These are phyloP conservation scores for Octomys mimax DNA, from an alignment of 2,797 vertebrate genomes.

Conservation along the genomic window DNA sequence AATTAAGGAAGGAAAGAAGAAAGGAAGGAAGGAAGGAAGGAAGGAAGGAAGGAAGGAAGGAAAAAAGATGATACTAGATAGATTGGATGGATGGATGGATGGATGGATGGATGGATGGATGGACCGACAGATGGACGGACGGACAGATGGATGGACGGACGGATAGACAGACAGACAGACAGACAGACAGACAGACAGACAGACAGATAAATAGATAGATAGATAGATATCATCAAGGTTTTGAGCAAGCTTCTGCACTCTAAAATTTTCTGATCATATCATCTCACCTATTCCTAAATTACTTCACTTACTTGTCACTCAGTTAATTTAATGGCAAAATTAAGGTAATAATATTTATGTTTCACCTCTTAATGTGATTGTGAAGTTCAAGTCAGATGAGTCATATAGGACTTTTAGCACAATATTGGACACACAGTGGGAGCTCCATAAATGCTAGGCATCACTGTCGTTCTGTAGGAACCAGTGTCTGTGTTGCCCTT, in stretches of 20 bases:
- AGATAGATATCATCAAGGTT: background rate
- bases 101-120: too few relatives aligned
- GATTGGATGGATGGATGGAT: background rate
- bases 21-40: background rate
- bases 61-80: too few relatives aligned
- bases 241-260: background rate
- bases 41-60: too few relatives aligned
- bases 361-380: background rate
- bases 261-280: background rate
- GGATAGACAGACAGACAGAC: background rate
- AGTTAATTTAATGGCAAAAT: slow-evolving; percentile 40
- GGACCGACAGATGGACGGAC: too few relatives aligned
- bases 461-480: background rate
- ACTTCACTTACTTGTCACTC: background rate
- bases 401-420: background rate
- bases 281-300: background rate
- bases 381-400: background rate
- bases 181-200: background rate
- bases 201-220: background rate
- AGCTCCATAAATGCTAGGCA: background rate
- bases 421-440: background rate
- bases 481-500: background rate
- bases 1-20: background rate
- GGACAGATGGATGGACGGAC: too few relatives aligned
- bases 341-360: slow-evolving; percentile 20